These are phyloP conservation scores for Typhlichthys subterraneus DNA, from an alignment of 2,797 vertebrate genomes.

Conservation along the genomic window DNA sequence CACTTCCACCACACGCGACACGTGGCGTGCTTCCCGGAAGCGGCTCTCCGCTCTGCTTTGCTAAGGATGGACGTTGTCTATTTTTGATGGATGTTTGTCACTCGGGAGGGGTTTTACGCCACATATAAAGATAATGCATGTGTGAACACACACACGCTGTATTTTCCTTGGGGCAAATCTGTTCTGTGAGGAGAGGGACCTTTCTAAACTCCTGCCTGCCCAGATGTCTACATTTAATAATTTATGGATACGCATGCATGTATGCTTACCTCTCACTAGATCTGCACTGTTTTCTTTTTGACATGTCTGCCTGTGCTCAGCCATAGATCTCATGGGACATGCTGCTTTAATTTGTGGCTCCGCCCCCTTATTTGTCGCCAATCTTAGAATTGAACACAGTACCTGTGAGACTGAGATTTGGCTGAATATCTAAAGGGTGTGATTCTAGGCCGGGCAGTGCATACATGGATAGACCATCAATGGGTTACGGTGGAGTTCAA, in stretches of 20 bases:
- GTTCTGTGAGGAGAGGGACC: too few relatives aligned
- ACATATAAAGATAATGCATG: too few relatives aligned
- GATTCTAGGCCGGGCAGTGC: conserved; percentile 14
- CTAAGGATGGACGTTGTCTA: too few relatives aligned
- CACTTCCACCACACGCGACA: too few relatives aligned
- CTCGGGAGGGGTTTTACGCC: too few relatives aligned
- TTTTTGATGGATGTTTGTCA: too few relatives aligned
- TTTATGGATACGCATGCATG: conserved; percentile 18
- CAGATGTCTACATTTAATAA: neutral
- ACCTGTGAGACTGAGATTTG: neutral
- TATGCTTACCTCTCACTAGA: conserved; percentile 25
- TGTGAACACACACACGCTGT: too few relatives aligned
- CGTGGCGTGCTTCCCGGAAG: too few relatives aligned
- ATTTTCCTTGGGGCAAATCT: neutral
- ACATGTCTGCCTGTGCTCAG: conserved; percentile 6
- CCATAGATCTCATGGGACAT: neutral
- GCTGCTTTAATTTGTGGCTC: neutral
- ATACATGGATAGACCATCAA: conserved; percentile 16
- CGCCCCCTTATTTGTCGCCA: neutral
- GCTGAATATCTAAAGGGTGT: neutral
- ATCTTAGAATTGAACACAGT: neutral
- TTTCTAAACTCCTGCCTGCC: neutral
- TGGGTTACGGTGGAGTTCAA: conserved; percentile 2
- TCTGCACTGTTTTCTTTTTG: conserved; percentile 21
- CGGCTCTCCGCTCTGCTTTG: too few relatives aligned